These are phyloP conservation scores for Cantharis nigra DNA, from an alignment of 2,888 invertebrate species.

Conservation along the genomic window DNA sequence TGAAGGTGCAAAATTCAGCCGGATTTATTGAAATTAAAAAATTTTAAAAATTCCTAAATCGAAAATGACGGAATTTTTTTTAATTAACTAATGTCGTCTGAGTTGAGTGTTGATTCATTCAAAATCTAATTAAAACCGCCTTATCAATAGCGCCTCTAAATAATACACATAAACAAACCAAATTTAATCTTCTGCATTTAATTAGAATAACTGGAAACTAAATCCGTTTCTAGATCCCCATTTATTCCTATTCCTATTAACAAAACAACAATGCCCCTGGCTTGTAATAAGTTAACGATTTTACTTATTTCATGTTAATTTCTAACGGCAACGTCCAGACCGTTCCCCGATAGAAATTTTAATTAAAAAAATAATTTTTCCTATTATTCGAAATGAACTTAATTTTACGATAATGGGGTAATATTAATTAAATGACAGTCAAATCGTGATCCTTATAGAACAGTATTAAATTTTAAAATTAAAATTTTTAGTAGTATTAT, in stretches of 20 bases:
- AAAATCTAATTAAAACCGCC: constrained; percentile 20
- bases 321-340: not conserved
- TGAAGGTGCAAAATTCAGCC: not conserved
- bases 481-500: not conserved
- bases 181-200: constrained; percentile 28
- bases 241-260: constrained; percentile 22
- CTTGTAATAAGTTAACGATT: constrained; percentile 11
- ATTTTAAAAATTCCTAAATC: not conserved
- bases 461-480: not conserved
- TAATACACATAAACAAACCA: constrained; percentile 24
- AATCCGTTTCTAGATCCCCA: constrained; percentile 25
- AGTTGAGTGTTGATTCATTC: constrained; percentile 14
- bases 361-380: not conserved
- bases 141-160: constrained; percentile 20
- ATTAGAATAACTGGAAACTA: constrained; percentile 27
- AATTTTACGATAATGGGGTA: not conserved
- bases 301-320: not conserved
- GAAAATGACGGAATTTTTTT: not conserved
- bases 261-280: constrained; percentile 10
- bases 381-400: not conserved
- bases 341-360: not conserved
- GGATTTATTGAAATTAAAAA: no score
- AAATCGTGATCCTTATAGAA: not conserved
- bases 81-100: constrained; percentile 2
- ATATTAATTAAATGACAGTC: not conserved